These are phyloP conservation scores for Saimiri boliviensis DNA, from an alignment of 2,113 vertebrate species.

Conservation along the genomic window DNA sequence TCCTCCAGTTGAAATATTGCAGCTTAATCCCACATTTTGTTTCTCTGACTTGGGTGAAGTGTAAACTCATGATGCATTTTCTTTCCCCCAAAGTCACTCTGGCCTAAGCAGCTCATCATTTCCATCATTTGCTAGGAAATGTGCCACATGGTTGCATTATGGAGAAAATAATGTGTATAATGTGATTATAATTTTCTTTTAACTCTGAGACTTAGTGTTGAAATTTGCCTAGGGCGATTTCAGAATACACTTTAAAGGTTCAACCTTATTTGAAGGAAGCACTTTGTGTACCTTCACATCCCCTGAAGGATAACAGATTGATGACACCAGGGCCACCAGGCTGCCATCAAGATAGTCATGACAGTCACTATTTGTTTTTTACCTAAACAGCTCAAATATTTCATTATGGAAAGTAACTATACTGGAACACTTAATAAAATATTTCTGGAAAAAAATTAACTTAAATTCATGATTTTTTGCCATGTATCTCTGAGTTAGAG, in stretches of 20 bases:
- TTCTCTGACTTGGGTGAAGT: neutral
- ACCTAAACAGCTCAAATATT: neutral
- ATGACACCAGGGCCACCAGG: neutral
- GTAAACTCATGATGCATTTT: neutral
- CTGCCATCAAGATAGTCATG: neutral
- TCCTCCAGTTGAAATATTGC: conserved; percentile 48
- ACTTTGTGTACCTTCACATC: neutral
- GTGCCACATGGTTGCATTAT: neutral
- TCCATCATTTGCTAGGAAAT: conserved; percentile 4
- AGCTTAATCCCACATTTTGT: conserved; percentile 11
- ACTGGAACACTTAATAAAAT: neutral
- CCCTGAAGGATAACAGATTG: neutral
- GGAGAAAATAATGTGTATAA: neutral
- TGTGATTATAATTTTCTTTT: conserved; percentile 51
- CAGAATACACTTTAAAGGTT: conserved; percentile 35
- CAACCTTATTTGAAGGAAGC: neutral
- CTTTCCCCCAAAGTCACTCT: conserved; percentile 13
- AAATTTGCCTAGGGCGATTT: conserved; percentile 37
- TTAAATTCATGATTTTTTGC: neutral
- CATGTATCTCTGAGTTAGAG: neutral
- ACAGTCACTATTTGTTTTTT: neutral
- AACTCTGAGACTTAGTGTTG: neutral
- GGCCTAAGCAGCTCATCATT: neutral
- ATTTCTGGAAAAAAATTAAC: neutral
- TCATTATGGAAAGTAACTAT: neutral